These are phyloP conservation scores for Drosophila elegans DNA, from an alignment of 1,140 invertebrate species.

Conservation along the genomic window DNA sequence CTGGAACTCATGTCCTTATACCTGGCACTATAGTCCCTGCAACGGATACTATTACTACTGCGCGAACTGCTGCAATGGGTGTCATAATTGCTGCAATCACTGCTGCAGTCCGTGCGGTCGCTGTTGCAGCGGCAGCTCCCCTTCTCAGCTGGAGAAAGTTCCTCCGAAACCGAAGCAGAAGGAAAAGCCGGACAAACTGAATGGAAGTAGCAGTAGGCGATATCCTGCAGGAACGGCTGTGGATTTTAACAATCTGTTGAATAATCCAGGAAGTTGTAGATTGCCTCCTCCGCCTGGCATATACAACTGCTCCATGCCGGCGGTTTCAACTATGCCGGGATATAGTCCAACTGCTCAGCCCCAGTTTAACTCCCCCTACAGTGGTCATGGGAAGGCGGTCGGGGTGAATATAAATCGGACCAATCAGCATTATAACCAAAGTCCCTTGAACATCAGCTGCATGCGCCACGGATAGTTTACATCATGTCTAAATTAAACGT, in stretches of 20 bases:
- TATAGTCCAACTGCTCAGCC: not conserved
- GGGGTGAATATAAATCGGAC: not conserved
- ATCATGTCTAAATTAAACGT: constrained; percentile 39
- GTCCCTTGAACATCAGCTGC: not conserved
- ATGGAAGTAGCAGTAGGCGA: not conserved
- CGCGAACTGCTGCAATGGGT: constrained; percentile 9
- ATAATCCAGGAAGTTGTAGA: not conserved
- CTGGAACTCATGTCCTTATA: constrained; percentile 4
- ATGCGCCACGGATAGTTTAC: not conserved
- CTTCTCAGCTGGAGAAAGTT: not conserved
- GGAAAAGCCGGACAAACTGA: not conserved
- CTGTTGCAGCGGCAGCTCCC: constrained; percentile 11
- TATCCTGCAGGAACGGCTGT: not conserved
- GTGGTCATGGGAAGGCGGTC: not conserved
- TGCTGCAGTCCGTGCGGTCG: constrained; percentile 1
- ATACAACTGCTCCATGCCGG: not conserved
- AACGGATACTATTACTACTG: constrained; percentile 47
- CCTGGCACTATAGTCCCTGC: constrained; percentile 42
- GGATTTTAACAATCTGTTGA: not conserved
- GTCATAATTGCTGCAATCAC: constrained; percentile 16
- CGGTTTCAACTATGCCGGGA: not conserved
- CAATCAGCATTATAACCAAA: not conserved
- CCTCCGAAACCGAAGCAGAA: not conserved
- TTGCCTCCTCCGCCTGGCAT: not conserved
- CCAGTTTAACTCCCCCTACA: constrained; percentile 7